These are phyloP conservation scores for Selene dorsalis DNA, from an alignment of 2,797 vertebrate genomes.

Conservation along the genomic window DNA sequence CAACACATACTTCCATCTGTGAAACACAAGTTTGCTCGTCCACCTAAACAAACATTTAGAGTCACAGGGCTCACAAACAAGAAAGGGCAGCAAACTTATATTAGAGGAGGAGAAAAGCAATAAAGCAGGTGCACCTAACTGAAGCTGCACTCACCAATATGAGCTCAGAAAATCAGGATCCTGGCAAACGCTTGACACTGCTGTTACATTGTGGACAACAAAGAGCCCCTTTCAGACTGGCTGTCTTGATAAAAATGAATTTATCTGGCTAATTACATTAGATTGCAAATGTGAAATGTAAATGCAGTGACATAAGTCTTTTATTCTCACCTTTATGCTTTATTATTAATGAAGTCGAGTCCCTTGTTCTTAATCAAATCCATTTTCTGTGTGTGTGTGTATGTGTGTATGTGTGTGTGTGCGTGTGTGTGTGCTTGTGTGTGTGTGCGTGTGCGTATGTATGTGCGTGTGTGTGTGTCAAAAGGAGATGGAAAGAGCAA, in stretches of 20 bases:
- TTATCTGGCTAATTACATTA: conserved; percentile 35
- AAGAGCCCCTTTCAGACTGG: not conserved
- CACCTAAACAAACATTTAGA: not conserved
- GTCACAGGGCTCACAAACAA: not conserved
- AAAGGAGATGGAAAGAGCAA: not conserved
- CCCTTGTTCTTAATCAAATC: conserved; percentile 31
- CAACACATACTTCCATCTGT: not conserved
- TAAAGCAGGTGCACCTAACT: not conserved
- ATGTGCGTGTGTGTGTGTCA: too few species aligned
- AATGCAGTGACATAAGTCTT: conserved; percentile 29
- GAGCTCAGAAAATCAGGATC: not conserved
- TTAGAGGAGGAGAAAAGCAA: not conserved
- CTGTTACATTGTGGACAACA: not conserved
- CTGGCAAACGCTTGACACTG: not conserved
- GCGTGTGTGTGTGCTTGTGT: not conserved
- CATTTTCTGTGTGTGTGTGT: not conserved
- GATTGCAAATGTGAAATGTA: conserved; percentile 47
- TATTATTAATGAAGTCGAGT: conserved; percentile 39
- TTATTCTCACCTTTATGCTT: conserved; percentile 29
- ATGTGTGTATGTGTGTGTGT: not conserved
- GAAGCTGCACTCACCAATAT: not conserved
- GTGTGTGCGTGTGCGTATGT: not conserved
- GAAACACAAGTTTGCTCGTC: not conserved
- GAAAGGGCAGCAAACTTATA: not conserved
- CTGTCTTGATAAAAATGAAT: conserved; percentile 15